phyloP scores from a whole-genome alignment of 2,113 vertebrate genomes.

The Corapipo altera region DNA sequence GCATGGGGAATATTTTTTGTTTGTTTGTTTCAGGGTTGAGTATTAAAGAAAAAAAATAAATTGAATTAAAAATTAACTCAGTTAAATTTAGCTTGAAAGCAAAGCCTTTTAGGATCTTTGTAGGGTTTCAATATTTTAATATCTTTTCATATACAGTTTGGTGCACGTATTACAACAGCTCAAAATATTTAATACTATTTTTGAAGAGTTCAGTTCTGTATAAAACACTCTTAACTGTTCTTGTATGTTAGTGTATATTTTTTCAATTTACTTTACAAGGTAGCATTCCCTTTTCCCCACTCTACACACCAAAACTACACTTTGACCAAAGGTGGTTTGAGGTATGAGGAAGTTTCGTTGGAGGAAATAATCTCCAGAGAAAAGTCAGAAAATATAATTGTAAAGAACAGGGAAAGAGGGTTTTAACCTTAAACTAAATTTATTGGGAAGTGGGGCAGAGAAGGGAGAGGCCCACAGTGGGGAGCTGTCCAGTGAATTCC shows the following conservation, averaged over 20 bases:
- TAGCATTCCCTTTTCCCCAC: neutral
- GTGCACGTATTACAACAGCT: neutral
- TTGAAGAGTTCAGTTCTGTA: neutral
- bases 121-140: neutral
- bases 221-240: neutral
- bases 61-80: neutral
- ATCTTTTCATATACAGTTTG: neutral
- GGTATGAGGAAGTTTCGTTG: neutral
- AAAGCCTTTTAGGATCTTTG: neutral
- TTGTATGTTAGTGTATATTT: accelerated
- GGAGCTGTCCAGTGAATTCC: neutral
- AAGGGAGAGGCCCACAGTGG: neutral
- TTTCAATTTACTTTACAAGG: neutral
- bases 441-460: neutral
- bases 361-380: neutral
- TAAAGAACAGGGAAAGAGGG: neutral
- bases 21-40: neutral
- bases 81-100: neutral
- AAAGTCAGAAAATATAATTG: neutral
- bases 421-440: neutral
- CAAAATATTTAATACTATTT: neutral
- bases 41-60: neutral
- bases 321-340: neutral
- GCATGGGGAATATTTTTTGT: neutral
- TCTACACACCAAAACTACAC: neutral